Base-by-base conservation (phyloP, 2,113 vertebrate genomes). In the Tenebrosternarchus preto region DNA sequence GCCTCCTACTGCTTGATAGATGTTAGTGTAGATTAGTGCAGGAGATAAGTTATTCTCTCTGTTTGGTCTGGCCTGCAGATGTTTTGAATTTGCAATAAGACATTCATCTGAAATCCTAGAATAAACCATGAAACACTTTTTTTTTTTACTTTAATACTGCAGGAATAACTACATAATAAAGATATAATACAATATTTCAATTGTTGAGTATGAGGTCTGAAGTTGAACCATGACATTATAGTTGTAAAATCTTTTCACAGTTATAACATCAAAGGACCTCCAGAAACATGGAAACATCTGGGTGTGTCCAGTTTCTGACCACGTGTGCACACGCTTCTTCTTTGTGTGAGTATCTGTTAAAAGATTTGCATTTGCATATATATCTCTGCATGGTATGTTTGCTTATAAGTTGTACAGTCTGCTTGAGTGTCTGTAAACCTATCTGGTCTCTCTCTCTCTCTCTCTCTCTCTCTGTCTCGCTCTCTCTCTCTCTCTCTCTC, bases 261-360 rank as follows among this genome's bases (percentile, higher is more conserved):
- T 99, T 84, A 99, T 99, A 89, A 99, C 98, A 82, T 99, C 98
- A 8, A 99, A 99, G 91, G 98, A 99, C 91, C 94, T 99, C 73
- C 98, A 99, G 94, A 99, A 99, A 86, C 97, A 99, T 0, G 98
- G 98, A n/a, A 99, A 99, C 93, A 99, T 99, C 91, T 99, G 98
- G 98, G 98, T 99, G 85, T 99, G 98, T 93, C 98, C 98, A 0
- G 96, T 99, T 67, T 99, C 98, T 0, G 98, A 99, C 88, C 98
- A 99, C 0, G 98, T 99, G 90, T 99, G 98, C 91, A 99, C 98
- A 59, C 95, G 97, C 88, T 99, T 99, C 94, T 99, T 99, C 93
- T 99, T 99, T 88, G 97, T 99, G 98, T 99, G 87, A 98, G 97
- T 98, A 81, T 63, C 56, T 17, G 11, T 29, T 17, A 20, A 5